Evolutionary conservation across 2,113 vertebrate genomes (phyloP), one percentile per base, ranked within the genome.

Genomic region (Cygnus buccinator): DNA sequence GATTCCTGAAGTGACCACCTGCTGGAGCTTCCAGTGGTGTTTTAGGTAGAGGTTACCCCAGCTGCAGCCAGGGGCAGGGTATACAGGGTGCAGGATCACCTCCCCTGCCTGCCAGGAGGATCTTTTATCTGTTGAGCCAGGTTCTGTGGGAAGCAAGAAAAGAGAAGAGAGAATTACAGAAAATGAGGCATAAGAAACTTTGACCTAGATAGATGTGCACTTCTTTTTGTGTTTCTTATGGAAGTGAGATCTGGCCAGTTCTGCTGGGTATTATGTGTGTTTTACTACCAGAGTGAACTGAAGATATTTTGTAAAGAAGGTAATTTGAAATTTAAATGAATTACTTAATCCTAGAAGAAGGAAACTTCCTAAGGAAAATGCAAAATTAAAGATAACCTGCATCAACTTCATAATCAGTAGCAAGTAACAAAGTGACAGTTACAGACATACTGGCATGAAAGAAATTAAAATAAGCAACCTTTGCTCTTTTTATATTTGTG

Each of bases 241-340:
- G 35, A 73, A 83, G 39, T 1, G 6, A 83, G 68, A 52, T 67
- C 50, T 72, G 43, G 18, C 31, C 29, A 35, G 39, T 74, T 58
- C 75, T 0, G 0, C 41, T 57, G 75, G 35, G 25, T 16, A 18
- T 80, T 35, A 15, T 2, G 15, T 4, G 17, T 1, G 0, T 74
- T 86, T 76, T 71, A 21, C 15, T 71, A 29, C 63, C 52, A 75
- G 57, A 72, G 23, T 1, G 3, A 90, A 67, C 13, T 1, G 70
- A 75, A 83, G 52, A 28, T 39, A 20, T 71, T 79, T 62, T 66
- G 37, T 54, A 87, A 46, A 76, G 78, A 66, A 54, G 19, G 16
- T 41, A 80, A 84, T 87, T 68, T 92, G 74, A 84, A 87, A 86
- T 89, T 43, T 23, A 93, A 91, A 89, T 87, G 0, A 59, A 46